Percentiles rank a stretch among this genome's conserved stretches.
Conservation (phyloP, 2,797 vertebrate genomes). For the Anguilla obscura region DNA sequence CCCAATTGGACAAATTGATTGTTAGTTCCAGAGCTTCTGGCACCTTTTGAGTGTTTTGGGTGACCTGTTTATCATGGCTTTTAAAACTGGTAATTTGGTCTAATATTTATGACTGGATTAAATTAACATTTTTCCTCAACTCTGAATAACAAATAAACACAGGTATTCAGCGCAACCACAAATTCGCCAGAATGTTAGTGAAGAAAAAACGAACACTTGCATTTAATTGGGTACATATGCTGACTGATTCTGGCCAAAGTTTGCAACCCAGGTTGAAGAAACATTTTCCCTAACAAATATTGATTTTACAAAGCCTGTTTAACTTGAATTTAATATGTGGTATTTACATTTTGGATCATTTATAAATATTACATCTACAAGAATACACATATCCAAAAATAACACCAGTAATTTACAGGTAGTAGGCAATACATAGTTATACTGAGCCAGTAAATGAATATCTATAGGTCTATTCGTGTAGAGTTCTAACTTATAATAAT, state of each 20-base stretch:
- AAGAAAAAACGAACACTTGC: neutral
- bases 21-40: neutral
- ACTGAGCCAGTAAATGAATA: neutral
- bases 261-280: neutral
- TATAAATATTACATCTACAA: neutral
- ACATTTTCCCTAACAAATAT: neutral
- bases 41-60: neutral
- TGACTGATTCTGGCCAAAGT: neutral
- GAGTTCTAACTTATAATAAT: neutral
- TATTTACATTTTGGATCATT: neutral
- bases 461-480: too few species aligned
- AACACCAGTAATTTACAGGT: neutral
- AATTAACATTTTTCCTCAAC: neutral
- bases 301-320: conserved; percentile 9
- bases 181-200: neutral
- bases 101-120: neutral
- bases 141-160: neutral
- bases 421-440: neutral
- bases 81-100: neutral
- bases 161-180: neutral
- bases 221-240: neutral
- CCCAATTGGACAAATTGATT: neutral
- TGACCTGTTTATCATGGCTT: neutral
- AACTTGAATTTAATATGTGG: conserved; percentile 2
- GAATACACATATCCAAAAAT: neutral